These are phyloP conservation scores for Diorhabda elongata DNA, from an alignment of 1,140 invertebrate species.

Conservation along the genomic window DNA sequence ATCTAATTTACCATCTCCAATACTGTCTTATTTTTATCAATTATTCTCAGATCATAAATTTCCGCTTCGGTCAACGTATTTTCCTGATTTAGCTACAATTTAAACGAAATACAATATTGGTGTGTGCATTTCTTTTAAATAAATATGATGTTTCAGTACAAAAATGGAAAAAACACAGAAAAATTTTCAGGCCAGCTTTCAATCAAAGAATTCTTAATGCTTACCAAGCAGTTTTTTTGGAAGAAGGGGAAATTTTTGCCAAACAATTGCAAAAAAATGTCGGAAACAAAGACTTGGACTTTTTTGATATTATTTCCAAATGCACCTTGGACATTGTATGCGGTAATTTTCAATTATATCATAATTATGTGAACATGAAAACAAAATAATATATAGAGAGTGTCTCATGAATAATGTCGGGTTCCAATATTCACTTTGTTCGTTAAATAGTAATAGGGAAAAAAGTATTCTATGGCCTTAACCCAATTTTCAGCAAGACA, in stretches of 20 bases:
- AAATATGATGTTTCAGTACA: conserved; percentile 44
- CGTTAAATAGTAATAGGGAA: too few relatives aligned
- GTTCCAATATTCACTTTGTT: too few relatives aligned
- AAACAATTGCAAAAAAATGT: conserved; percentile 51
- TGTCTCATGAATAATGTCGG: too few relatives aligned
- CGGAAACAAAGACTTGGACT: conserved; percentile 53
- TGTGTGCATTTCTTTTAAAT: neutral
- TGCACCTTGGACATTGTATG: conserved; percentile 73
- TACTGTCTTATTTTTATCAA: neutral
- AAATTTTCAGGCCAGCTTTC: conserved; percentile 70
- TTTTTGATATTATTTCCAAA: conserved; percentile 59
- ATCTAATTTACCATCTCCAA: neutral
- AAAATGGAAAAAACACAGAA: conserved; percentile 65
- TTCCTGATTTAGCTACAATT: neutral
- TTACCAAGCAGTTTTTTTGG: conserved; percentile 67
- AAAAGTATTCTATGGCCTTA: too few relatives aligned
- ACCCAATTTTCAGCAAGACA: too few relatives aligned
- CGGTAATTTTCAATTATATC: conserved; percentile 47
- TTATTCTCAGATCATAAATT: neutral
- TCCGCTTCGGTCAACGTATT: neutral
- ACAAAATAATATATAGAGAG: neutral
- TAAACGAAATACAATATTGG: neutral
- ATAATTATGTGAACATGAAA: neutral
- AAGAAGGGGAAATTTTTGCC: conserved; percentile 58
- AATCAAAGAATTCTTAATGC: conserved; percentile 71